Conservation (phyloP, 2,113 vertebrate species). For the Solea solea region DNA sequence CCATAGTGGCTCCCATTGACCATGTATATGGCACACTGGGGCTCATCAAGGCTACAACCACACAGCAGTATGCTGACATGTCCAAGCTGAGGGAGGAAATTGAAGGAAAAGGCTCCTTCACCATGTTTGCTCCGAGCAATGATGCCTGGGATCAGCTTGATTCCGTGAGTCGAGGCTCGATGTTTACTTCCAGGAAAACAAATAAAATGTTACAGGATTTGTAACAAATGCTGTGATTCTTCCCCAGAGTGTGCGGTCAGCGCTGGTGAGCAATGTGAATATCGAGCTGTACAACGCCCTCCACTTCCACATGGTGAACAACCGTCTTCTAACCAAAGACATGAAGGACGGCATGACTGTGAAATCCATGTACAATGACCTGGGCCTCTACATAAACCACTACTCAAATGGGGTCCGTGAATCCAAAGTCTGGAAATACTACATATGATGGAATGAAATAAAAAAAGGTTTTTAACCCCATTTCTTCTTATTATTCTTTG, state of each 20-base stretch:
- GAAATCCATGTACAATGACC: slow-evolving; percentile 88
- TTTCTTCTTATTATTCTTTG: neutral
- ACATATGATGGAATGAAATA: neutral
- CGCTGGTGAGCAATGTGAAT: slow-evolving; percentile 89
- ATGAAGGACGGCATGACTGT: slow-evolving; percentile 89
- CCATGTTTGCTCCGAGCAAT: slow-evolving; percentile 94
- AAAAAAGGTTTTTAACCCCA: neutral
- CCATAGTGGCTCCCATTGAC: slow-evolving; percentile 92
- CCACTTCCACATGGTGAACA: slow-evolving; percentile 91
- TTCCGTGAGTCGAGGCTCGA: slow-evolving; percentile 79
- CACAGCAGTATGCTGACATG: slow-evolving; percentile 86
- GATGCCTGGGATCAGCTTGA: slow-evolving; percentile 91
- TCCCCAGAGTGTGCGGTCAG: slow-evolving; percentile 80
- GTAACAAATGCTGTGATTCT: slow-evolving; percentile 5
- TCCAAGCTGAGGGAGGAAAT: slow-evolving; percentile 89
- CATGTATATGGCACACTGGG: slow-evolving; percentile 93
- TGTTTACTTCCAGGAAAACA: neutral
- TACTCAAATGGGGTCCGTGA: slow-evolving; percentile 93
- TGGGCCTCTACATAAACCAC: slow-evolving; percentile 91
- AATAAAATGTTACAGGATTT: neutral
- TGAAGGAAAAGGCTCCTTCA: slow-evolving; percentile 89
- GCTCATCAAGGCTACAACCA: slow-evolving; percentile 86
- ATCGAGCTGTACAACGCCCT: slow-evolving; percentile 90
- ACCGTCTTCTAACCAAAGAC: slow-evolving; percentile 92
- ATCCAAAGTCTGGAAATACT: neutral